Base-by-base conservation (phyloP, 2,113 vertebrate genomes). In the Gambusia holbrooki region DNA sequence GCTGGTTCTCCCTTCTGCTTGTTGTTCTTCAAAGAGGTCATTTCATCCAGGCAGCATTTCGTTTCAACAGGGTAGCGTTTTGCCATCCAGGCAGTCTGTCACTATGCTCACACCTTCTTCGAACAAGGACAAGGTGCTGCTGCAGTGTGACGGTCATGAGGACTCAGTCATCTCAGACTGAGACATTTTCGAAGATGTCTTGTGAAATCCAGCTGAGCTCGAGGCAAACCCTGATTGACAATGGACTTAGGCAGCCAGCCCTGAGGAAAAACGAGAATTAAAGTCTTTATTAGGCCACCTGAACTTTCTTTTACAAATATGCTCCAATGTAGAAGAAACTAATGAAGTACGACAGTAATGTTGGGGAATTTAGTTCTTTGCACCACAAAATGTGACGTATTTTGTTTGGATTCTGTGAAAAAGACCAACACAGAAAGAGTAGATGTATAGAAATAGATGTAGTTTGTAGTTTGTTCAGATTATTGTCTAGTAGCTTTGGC, bases 201-300 rank as follows among this genome's bases (percentile, higher is more conserved):
- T 60, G 92, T 92, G 90, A 96, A 96, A 61, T 95, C 95, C 0
- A 77, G 86, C 86, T 96, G 96, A 4, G 85, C 92, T 73, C 80
- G 88, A 0, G 95, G 93, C 75, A 96, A 78, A 42, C 93, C 80
- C n/a, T 90, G 92, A 81, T 94, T 92, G 62, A 93, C 84, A 37
- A 95, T 66, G 0, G 94, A 92, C 10, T 85, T 69, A 12, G 95
- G 96, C 62, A 96, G 88, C 96, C 96, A 96, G 35, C 96, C 95
- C 95, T 96, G 85, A 13, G 37, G 17, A 22, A 65, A 67, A 42
- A 9, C 42, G 66, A 81, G 72, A 10, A 79, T 61, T 35, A 61
- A 15, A 1, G 32, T 27, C 9, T 28, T 62, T 28, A 35, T 80
- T 79, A 83, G 40, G 69, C 0, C 3, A 0, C 14, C 69, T 27